Conservation (phyloP, 2,888 invertebrate species). For the Acrobasis consociella region DNA sequence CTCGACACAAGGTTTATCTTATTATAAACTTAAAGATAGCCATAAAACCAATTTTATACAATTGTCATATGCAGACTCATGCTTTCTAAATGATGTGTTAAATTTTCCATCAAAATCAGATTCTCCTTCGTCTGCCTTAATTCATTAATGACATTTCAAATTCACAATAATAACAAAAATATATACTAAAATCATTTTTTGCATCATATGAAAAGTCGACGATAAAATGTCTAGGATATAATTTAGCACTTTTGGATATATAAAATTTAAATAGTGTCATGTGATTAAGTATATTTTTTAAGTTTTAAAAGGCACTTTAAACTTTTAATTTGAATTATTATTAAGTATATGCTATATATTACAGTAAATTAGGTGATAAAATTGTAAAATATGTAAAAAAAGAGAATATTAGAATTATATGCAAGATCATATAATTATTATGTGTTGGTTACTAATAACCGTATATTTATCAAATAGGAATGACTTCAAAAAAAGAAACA, state of each 20-base stretch:
- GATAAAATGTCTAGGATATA: too few species aligned
- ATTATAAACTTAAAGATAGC: too few species aligned
- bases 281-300: neutral
- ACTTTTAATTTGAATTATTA: neutral
- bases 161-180: too few species aligned
- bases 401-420: neutral
- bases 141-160: too few species aligned
- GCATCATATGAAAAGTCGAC: too few species aligned
- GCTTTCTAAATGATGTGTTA: too few species aligned
- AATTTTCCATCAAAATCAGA: too few species aligned
- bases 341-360: neutral
- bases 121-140: too few species aligned
- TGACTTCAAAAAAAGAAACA: neutral
- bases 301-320: constrained; percentile 14
- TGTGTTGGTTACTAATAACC: neutral
- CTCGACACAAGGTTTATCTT: too few species aligned
- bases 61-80: too few species aligned
- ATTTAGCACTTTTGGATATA: constrained; percentile 13
- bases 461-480: neutral
- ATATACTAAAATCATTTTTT: too few species aligned
- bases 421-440: neutral
- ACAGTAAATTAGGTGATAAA: neutral
- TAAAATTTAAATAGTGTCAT: constrained; percentile 17
- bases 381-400: neutral
- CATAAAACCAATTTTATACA: too few species aligned